Base-by-base conservation (phyloP, 2,797 vertebrate species). In the Xenopus petersii region DNA sequence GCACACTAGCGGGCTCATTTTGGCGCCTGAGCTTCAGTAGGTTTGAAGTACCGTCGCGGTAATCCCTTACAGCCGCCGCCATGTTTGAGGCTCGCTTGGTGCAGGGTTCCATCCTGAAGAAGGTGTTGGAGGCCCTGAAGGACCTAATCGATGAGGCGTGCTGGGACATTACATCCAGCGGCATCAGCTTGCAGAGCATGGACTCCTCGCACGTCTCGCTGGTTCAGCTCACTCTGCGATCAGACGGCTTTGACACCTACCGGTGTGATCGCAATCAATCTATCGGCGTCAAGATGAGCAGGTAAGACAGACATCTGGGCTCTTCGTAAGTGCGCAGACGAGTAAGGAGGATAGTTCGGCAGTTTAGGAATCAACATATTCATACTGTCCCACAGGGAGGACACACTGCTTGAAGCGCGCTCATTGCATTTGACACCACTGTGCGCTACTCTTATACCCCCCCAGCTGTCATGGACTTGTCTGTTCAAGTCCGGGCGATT, bases 61-160 rank as follows among this genome's bases (percentile, higher is more conserved):
- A 17, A 21, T 21, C 21, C 21, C 21, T 21, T 42, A 42, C 49
- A 12, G 54, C 54, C 12, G 64, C 68, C 81, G 79, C 3, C 67
- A 99, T 99, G 97, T 99, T 98, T 58, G 97, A 99, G 91, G 97
- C 97, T 73, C 94, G 97, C 54, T 84, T 99, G 77, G 94, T 98
- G 30, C 97, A 98, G 86, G 97, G 97, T 30, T 96, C 95, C 54
- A 97, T 98, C 91, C 91, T 99, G 84, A 98, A 98, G 89, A 96
- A 98, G 82, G 96, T 98, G 42, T 84, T 98, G 83, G 97, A 98
- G 79, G 97, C 97, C 12, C 92, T 99, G 66, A 99, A 99, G 73
- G 97, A 98, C 70, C 90, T 99, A 77, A 98, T 99, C 90, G 98
- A 97, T 2, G 97, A 99, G 82, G 97, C 97, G 67, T 98, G 96